Percentiles rank a stretch among this genome's conserved stretches.
Evolutionary conservation across 2,113 vertebrate species (phyloP).

Genomic region (Camarhynchus parvulus): DNA sequence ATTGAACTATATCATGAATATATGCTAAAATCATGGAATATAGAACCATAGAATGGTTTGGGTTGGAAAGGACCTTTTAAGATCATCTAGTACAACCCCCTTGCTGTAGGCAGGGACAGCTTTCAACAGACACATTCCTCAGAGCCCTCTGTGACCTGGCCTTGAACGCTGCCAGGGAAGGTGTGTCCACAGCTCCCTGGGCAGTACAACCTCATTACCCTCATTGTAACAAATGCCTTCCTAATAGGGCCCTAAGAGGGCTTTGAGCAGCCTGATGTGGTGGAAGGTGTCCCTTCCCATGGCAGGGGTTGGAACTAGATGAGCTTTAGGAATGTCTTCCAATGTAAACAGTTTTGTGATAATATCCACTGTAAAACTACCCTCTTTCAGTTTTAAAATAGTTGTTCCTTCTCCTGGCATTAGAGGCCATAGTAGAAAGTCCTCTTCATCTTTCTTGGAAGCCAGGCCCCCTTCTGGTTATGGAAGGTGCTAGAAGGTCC

Average conservation of each 20-base stretch:
- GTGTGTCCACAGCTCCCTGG: neutral
- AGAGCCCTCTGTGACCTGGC: neutral
- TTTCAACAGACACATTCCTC: neutral
- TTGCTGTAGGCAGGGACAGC: neutral
- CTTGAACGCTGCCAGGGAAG: neutral
- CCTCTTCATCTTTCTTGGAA: neutral
- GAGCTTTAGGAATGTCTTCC: neutral
- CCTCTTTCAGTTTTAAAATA: neutral
- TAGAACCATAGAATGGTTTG: neutral
- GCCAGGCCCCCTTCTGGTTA: neutral
- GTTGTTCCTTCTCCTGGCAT: neutral
- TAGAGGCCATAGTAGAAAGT: neutral
- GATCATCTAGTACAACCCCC: neutral
- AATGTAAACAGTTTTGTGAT: neutral
- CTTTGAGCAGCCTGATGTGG: neutral
- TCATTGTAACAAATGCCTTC: neutral
- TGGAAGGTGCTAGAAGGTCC: neutral
- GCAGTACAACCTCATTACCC: neutral
- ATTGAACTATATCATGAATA: neutral
- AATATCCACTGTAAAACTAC: neutral
- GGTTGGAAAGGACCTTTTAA: neutral
- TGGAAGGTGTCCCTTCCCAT: neutral
- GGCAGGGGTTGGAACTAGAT: neutral
- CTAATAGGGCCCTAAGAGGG: neutral
- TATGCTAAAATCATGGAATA: neutral